Evolutionary conservation across 1,140 invertebrate genomes (phyloP).

Genomic region (Nymphalis io): DNA sequence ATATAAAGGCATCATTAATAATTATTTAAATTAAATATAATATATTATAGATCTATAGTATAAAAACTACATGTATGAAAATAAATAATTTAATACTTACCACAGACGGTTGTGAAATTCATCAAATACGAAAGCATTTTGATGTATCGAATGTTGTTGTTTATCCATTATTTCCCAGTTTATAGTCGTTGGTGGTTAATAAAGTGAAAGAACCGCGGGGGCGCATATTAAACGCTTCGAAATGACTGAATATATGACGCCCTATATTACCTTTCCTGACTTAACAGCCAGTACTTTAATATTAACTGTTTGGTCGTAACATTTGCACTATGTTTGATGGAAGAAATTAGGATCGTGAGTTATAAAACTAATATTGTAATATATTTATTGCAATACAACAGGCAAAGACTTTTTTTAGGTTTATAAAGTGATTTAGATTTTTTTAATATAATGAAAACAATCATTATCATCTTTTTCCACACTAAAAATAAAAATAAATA

Average conservation of each 20-base stretch:
- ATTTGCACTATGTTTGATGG: not conserved
- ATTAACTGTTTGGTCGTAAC: constrained; percentile 7
- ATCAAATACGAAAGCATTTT: not conserved
- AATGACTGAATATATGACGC: constrained; percentile 17
- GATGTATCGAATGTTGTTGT: not conserved
- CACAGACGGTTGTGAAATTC: no score
- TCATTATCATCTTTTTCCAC: no score
- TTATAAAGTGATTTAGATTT: no score
- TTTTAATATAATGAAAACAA: no score
- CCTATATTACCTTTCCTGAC: constrained; percentile 22
- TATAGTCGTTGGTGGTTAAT: constrained; percentile 22
- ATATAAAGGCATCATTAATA: no score
- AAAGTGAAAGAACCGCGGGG: constrained; percentile 19
- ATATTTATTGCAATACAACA: no score
- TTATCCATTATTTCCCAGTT: constrained; percentile 12
- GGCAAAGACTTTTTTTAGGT: no score
- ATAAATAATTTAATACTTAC: no score
- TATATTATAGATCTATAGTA: no score
- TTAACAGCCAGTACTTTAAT: constrained; percentile 17
- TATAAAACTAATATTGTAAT: not conserved
- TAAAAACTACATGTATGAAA: no score
- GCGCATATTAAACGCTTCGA: constrained; percentile 29
- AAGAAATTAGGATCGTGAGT: not conserved
- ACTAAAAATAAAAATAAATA: no score
- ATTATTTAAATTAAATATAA: no score